Conservation (phyloP, 2,888 invertebrate species). For the Athalia rosae region DNA sequence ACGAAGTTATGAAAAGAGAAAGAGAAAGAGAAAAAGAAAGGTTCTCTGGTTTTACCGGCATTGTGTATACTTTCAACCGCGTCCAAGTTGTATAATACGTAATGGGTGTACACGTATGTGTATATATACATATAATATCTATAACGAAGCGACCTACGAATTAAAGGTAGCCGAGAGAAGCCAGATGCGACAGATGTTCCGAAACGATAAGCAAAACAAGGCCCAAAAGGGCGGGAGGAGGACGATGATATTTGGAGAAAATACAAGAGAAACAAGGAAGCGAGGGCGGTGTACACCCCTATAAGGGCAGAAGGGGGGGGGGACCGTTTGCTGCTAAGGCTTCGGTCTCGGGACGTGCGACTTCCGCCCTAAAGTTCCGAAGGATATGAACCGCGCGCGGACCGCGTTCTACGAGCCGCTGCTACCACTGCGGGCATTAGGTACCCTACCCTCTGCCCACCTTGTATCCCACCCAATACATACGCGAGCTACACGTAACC, state of each 20-base stretch:
- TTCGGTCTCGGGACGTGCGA: constrained; percentile 41
- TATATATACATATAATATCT: constrained; percentile 17
- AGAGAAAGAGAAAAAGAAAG: constrained; percentile 42
- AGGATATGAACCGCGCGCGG: constrained; percentile 23
- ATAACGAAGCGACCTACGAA: constrained; percentile 35
- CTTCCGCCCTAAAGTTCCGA: constrained; percentile 37
- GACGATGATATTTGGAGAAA: constrained; percentile 10
- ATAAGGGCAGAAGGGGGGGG: not conserved
- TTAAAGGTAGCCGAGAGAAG: constrained; percentile 39
- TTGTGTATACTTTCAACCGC: not conserved
- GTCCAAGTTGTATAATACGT: not conserved
- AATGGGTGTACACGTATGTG: constrained; percentile 13
- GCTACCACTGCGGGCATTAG: not conserved
- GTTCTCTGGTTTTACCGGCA: constrained; percentile 47
- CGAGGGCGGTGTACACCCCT: constrained; percentile 1
- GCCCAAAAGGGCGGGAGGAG: constrained; percentile 31
- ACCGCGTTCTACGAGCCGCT: not conserved
- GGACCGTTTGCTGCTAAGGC: constrained; percentile 24
- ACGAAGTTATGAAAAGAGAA: constrained; percentile 21
- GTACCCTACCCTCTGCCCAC: not conserved
- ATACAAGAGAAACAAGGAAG: constrained; percentile 32
- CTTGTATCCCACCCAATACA: not conserved
- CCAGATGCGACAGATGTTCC: constrained; percentile 45
- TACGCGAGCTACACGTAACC: not conserved
- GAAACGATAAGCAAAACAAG: constrained; percentile 42